Base-by-base conservation (phyloP, 2,797 vertebrate genomes). In the Coracias cyanogaster region DNA sequence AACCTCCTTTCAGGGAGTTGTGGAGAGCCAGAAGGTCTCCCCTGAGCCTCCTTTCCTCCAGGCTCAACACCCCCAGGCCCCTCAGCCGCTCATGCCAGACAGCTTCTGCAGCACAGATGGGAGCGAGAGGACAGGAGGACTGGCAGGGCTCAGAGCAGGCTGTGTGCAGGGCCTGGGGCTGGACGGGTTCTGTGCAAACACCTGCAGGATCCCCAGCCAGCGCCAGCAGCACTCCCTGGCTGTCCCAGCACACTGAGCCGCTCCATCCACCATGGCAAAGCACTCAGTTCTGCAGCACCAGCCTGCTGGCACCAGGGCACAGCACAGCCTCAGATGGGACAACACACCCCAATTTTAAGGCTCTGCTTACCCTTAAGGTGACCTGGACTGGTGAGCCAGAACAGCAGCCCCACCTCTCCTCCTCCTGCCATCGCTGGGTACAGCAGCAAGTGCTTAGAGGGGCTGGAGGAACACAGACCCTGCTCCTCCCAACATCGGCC, bases 401-500 rank as follows among this genome's bases (percentile, higher is more conserved):
- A 39, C 13, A 41, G 14, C 62, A 65, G 49, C 24, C 54, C 58
- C 58, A 29, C 51, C 58, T 15, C 70, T 49, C 52, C 67, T 57
- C 45, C 41, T 43, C 41, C 45, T 60, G 51, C 74, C 21, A 1
- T 12, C 25, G 1, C 15, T 0, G 1, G 21, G 45, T 2, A 29
- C 1, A 0, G 62, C 3, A 22, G 49, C 4, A 0, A 21, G n/a
- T 0, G 4, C 6, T 0, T 64, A 15, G 39, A 64, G 60, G 28
- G 49, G 51, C 46, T 41, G 37, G 7, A 28, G 16, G 20, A n/a
- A 60, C 0, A 0, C 0, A 0, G 39, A 24, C 4, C 3, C 58
- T 15, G 51, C 70, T 93, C 54, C 77, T 76, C 73, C 84, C 58
- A 65, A 15, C 74, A 19, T 4, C 1, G 0, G 8, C 29, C 15